Evolutionary conservation across 2,888 invertebrate species (phyloP).

Genomic region (Coenonympha arcania): DNA sequence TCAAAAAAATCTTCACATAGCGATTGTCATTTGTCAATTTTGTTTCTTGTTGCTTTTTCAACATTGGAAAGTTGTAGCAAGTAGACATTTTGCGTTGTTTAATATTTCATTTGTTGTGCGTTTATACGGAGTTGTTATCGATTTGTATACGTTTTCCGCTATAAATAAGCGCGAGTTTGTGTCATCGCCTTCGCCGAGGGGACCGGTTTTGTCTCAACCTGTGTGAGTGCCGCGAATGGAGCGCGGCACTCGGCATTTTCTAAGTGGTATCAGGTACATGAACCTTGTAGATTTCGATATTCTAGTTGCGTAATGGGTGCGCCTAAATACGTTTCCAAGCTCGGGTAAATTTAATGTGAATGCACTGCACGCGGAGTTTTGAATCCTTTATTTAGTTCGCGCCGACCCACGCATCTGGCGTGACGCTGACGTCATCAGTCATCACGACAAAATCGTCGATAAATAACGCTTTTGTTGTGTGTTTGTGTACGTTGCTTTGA

Average conservation of each 20-base stretch:
- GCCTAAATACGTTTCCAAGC: slow-evolving; percentile 33
- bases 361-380: slow-evolving; percentile 31
- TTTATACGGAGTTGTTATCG: slow-evolving; percentile 54
- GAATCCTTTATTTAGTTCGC: slow-evolving; percentile 30
- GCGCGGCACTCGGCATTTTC: slow-evolving; percentile 39
- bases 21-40: slow-evolving; percentile 21
- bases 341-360: slow-evolving; percentile 11
- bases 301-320: slow-evolving; percentile 55
- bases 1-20: no score
- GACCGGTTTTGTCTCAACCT: slow-evolving; percentile 62
- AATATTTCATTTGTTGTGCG: slow-evolving; percentile 38
- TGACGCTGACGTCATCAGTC: slow-evolving; percentile 50
- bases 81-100: slow-evolving; percentile 37
- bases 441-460: slow-evolving; percentile 26
- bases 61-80: slow-evolving; percentile 36
- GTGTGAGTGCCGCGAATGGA: slow-evolving; percentile 48
- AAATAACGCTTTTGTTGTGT: slow-evolving; percentile 22
- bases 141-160: slow-evolving; percentile 69
- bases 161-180: slow-evolving; percentile 69
- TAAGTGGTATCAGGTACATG: slow-evolving; percentile 32
- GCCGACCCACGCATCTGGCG: slow-evolving; percentile 30
- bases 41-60: slow-evolving; percentile 21
- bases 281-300: slow-evolving; percentile 33
- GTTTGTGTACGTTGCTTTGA: slow-evolving; percentile 6
- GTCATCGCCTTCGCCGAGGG: slow-evolving; percentile 50